Conservation (phyloP, 1,140 invertebrate genomes). For the Diorhabda sublineata region DNA sequence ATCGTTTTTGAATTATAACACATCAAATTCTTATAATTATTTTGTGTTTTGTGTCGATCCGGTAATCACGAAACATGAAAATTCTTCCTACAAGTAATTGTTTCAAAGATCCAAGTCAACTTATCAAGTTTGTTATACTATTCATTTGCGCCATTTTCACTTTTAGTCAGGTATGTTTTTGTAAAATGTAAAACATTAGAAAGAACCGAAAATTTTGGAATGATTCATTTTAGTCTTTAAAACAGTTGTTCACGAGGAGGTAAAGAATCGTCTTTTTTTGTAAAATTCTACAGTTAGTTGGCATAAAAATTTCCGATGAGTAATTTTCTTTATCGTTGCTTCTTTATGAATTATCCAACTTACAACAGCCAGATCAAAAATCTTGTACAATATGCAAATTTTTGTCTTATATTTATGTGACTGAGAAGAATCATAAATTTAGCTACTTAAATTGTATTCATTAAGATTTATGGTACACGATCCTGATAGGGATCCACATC, state of each 20-base stretch:
- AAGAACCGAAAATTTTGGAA: not conserved
- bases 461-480: no score
- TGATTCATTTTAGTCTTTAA: not conserved
- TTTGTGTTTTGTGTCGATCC: no score
- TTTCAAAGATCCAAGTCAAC: conserved; percentile 1
- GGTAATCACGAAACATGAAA: no score
- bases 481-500: no score
- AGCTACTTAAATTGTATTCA: no score
- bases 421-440: no score
- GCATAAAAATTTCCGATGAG: not conserved
- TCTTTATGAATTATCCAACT: not conserved
- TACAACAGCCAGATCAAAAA: no score
- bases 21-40: no score
- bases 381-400: no score
- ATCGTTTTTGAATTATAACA: no score
- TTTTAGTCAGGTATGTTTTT: not conserved
- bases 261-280: not conserved
- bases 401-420: no score
- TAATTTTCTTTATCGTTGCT: not conserved
- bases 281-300: not conserved
- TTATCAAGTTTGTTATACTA: not conserved
- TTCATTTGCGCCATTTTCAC: not conserved
- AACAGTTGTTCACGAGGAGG: not conserved
- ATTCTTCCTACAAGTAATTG: not conserved
- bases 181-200: not conserved